Percentiles rank a stretch among this genome's conserved stretches.
Evolutionary conservation across 2,113 vertebrate genomes (phyloP).

Genomic region (Pampusana beccarii): DNA sequence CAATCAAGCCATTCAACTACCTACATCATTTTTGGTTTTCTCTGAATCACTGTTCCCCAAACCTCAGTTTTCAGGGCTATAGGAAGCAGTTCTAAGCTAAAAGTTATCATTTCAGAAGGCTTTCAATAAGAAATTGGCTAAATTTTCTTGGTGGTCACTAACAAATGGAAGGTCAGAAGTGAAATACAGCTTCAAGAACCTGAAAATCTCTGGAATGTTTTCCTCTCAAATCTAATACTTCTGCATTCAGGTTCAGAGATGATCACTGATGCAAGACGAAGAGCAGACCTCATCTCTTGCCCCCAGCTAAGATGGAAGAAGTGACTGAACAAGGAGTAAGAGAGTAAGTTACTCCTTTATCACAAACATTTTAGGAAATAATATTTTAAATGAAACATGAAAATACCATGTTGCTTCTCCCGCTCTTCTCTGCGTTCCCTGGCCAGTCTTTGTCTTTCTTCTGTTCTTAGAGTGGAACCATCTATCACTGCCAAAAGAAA

Average conservation of each 20-base stretch:
- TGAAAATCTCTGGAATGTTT: not conserved
- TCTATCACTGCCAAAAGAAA: constrained; percentile 83
- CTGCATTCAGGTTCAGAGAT: not conserved
- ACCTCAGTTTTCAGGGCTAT: not conserved
- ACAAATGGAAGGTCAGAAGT: not conserved
- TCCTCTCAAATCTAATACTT: not conserved
- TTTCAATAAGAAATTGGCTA: not conserved
- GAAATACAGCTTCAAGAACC: not conserved
- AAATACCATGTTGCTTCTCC: constrained; percentile 87
- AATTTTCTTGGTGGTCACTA: not conserved
- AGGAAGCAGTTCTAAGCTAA: not conserved
- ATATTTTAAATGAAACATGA: not conserved
- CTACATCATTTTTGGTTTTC: not conserved
- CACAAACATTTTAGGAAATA: not conserved
- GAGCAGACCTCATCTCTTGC: not conserved
- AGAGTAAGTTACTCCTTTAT: not conserved
- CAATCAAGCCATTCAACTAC: not conserved
- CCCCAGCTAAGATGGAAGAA: not conserved
- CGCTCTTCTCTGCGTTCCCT: constrained; percentile 91
- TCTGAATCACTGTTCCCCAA: not conserved
- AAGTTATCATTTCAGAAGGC: not conserved
- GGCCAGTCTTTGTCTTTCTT: constrained; percentile 89
- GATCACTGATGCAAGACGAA: not conserved
- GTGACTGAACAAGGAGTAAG: not conserved
- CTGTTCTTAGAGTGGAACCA: constrained; percentile 87